phyloP scores from a whole-genome alignment of 2,888 invertebrate genomes.

The Chrysolina oricalcia region DNA sequence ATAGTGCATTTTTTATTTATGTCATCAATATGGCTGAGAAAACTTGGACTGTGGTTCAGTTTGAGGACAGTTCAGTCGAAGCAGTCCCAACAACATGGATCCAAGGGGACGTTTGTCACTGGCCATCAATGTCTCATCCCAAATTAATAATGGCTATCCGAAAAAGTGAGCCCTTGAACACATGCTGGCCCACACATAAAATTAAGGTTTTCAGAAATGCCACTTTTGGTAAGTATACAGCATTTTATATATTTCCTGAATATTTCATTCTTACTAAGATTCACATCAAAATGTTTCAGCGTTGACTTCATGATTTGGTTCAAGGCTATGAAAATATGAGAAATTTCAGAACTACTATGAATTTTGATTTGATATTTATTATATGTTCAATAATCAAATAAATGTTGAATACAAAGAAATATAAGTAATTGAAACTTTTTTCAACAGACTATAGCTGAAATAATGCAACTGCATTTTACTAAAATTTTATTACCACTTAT shows the following conservation, averaged over 20 bases:
- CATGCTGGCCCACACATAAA: constrained; percentile 39
- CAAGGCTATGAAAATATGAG: constrained; percentile 2
- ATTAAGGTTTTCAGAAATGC: no score
- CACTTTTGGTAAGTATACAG: constrained; percentile 39
- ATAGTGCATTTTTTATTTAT: constrained; percentile 17
- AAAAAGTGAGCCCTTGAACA: constrained; percentile 37
- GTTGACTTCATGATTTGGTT: not conserved
- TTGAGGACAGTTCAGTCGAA: constrained; percentile 40
- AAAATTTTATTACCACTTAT: not conserved
- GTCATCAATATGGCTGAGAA: constrained; percentile 26
- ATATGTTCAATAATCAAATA: not conserved
- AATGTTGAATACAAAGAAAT: not conserved
- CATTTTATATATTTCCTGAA: not conserved
- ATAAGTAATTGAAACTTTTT: not conserved
- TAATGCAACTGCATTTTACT: not conserved
- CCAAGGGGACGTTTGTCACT: constrained; percentile 36
- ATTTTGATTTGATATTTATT: constrained; percentile 3
- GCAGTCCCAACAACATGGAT: constrained; percentile 42
- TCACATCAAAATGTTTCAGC: constrained; percentile 16
- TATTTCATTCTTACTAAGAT: constrained; percentile 1
- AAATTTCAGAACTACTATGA: not conserved
- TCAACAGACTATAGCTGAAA: not conserved
- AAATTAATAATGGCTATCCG: constrained; percentile 38
- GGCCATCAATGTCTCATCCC: constrained; percentile 37
- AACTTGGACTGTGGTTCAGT: constrained; percentile 36